These are phyloP conservation scores for Cyclargus thomasi DNA, from an alignment of 1,140 invertebrate species.

Conservation along the genomic window DNA sequence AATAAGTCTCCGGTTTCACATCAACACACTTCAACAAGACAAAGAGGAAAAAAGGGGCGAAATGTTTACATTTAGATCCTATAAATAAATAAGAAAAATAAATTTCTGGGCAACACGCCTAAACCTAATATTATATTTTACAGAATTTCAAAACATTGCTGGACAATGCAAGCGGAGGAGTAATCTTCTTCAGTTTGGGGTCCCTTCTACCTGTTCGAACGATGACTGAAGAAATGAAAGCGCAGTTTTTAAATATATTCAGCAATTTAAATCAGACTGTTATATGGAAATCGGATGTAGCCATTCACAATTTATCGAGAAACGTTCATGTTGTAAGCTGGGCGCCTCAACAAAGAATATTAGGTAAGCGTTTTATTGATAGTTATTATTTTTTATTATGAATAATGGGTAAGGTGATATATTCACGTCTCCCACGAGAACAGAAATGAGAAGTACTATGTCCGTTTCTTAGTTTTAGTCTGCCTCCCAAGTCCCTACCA, in stretches of 20 bases:
- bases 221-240: constrained; percentile 42
- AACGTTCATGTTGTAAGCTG: constrained; percentile 79
- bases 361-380: constrained; percentile 47
- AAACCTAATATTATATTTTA: background rate
- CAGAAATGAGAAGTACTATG: too few relatives aligned
- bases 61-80: too few relatives aligned
- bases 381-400: background rate
- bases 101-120: too few relatives aligned
- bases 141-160: constrained; percentile 57
- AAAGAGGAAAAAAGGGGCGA: too few relatives aligned
- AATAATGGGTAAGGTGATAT: background rate
- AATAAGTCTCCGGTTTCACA: background rate
- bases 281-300: constrained; percentile 75
- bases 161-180: constrained; percentile 64
- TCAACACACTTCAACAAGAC: too few relatives aligned
- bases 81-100: too few relatives aligned
- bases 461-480: too few relatives aligned
- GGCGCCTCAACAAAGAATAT: constrained; percentile 78
- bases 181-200: constrained; percentile 76
- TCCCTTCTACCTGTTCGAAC: constrained; percentile 63
- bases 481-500: too few relatives aligned
- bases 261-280: constrained; percentile 60
- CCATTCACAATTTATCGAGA: constrained; percentile 54
- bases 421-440: too few relatives aligned
- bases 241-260: constrained; percentile 64